These are phyloP conservation scores for Cheilosia urbana DNA, from an alignment of 2,888 invertebrate genomes.

Conservation along the genomic window DNA sequence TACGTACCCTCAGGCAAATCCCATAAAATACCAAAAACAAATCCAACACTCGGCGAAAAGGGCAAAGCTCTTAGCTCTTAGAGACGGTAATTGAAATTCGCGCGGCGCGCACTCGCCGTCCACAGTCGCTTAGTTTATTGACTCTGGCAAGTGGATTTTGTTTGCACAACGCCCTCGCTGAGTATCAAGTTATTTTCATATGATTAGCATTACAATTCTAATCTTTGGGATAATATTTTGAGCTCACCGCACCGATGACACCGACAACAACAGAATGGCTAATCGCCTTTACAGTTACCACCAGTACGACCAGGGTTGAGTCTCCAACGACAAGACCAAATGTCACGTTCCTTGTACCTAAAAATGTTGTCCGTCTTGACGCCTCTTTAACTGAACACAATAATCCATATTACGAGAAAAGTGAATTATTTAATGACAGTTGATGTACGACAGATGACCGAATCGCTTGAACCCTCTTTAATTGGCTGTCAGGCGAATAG, in stretches of 20 bases:
- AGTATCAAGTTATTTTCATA: conserved; percentile 53
- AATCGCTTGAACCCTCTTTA: conserved; percentile 35
- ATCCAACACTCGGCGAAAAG: conserved; percentile 48
- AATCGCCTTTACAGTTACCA: conserved; percentile 46
- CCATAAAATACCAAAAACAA: conserved; percentile 39
- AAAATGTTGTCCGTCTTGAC: conserved; percentile 30
- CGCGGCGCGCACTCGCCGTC: not conserved
- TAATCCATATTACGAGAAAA: conserved; percentile 22
- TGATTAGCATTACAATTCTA: conserved; percentile 73
- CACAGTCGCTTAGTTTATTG: conserved; percentile 40
- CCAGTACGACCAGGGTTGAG: conserved; percentile 18
- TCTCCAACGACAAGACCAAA: conserved; percentile 16
- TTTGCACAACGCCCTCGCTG: conserved; percentile 25
- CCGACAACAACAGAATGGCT: conserved; percentile 51
- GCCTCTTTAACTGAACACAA: conserved; percentile 18
- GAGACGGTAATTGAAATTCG: conserved; percentile 48
- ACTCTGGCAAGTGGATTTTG: conserved; percentile 41
- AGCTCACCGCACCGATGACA: conserved; percentile 32
- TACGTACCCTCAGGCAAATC: conserved; percentile 32
- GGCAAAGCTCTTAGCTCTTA: conserved; percentile 63
- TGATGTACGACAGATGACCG: conserved; percentile 53
- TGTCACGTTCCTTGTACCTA: conserved; percentile 32
- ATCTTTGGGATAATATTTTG: conserved; percentile 52
- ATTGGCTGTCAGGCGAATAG: conserved; percentile 39
- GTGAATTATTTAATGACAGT: conserved; percentile 52